Base-by-base conservation (phyloP, 2,797 vertebrate genomes). In the Acridotheres tristis region DNA sequence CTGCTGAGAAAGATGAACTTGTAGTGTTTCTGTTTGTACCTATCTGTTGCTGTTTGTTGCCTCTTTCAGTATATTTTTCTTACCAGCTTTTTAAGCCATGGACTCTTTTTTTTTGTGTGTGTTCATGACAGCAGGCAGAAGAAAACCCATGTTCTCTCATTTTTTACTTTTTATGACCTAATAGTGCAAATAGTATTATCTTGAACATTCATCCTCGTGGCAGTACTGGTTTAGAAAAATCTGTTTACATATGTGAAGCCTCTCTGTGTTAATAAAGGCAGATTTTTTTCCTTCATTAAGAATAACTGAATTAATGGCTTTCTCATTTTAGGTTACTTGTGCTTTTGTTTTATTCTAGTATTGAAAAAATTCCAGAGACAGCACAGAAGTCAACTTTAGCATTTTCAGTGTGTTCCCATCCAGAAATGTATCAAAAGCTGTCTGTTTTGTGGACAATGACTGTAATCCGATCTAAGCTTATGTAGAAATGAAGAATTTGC, bases 381-480 rank as follows among this genome's bases (percentile, higher is more conserved):
- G 26, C 47, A 36, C 47, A 76, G 66, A 78, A 92, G 62, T 84
- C 69, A 69, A 6, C 34, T 85, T 84, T 11, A 76, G 55, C 4
- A 0, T 90, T 93, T 92, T 78, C 42, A 57, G 26, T 88, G 55
- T 27, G 11, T 91, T 91, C 16, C 30, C 10, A 67, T 83, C 66
- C 76, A 93, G 73, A 81, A 62, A 65, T 91, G 71, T 92, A 67
- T 93, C 62, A 69, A 86, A 81, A 62, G 14, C 66, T 84, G n/a
- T 30, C 72, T 88, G 27, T 16, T 93, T 85, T 71, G 34, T 79
- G 42, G 53, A 61, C 2, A 4, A 3, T 48, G 48, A 76, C 76
- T 84, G 76, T 92, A 88, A 95, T 86, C 55, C 86, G 55, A 93
- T 86, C 90, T 58, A 57, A 69, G 32, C 17, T 90, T 75, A 88